Evolutionary conservation across 2,888 invertebrate species (phyloP).

Genomic region (Meliscaeva auricollis): DNA sequence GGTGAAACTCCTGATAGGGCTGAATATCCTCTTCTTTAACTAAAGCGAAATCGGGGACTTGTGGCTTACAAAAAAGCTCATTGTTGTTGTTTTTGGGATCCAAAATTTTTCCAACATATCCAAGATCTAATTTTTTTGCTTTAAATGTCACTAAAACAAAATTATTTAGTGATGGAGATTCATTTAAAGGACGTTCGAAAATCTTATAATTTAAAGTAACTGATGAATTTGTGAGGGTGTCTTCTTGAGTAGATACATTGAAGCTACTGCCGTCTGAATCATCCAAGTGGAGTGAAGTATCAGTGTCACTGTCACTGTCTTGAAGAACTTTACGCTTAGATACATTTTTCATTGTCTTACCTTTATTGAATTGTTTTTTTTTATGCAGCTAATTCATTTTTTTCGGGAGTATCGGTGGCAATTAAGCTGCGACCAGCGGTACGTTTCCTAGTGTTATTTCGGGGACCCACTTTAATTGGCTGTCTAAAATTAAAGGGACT

Average conservation of each 20-base stretch:
- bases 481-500: slow-evolving; percentile 30
- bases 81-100: background rate
- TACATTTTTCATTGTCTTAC: background rate
- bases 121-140: slow-evolving; percentile 19
- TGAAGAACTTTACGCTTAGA: slow-evolving; percentile 5
- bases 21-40: background rate
- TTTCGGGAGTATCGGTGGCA: slow-evolving; percentile 26
- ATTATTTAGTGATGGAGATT: slow-evolving; percentile 26
- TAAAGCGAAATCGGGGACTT: slow-evolving; percentile 1
- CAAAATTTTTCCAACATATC: background rate
- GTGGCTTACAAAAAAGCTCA: slow-evolving; percentile 1
- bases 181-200: slow-evolving; percentile 13
- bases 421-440: slow-evolving; percentile 39
- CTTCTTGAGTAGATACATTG: slow-evolving; percentile 23
- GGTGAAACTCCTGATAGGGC: too few species aligned
- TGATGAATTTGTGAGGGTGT: slow-evolving; percentile 11
- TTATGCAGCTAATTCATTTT: slow-evolving; percentile 37
- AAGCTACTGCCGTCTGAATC: slow-evolving; percentile 35
- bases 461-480: slow-evolving; percentile 35
- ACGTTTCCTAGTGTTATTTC: slow-evolving; percentile 34
- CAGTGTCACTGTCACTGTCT: slow-evolving; percentile 14
- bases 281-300: slow-evolving; percentile 28
- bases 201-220: slow-evolving; percentile 13
- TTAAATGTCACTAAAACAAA: slow-evolving; percentile 38
- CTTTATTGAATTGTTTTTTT: slow-evolving; percentile 18